These are phyloP conservation scores for Romanogobio albipinnatus DNA, from an alignment of 2,113 vertebrate genomes.

Conservation along the genomic window DNA sequence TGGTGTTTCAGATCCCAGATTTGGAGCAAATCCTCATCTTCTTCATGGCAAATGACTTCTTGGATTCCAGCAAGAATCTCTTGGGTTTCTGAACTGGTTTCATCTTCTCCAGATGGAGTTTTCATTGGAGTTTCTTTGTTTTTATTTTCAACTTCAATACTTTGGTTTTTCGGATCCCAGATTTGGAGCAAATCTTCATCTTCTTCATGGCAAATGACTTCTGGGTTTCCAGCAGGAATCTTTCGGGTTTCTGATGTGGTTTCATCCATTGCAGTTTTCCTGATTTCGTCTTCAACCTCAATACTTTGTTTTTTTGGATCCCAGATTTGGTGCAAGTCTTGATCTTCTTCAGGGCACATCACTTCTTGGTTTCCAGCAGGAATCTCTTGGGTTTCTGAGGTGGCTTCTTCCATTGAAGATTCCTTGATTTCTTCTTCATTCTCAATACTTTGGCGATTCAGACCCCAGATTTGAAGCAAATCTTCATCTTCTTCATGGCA, in stretches of 20 bases:
- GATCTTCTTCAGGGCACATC: not conserved
- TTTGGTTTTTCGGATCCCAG: not conserved
- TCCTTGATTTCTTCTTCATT: not conserved
- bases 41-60: not conserved
- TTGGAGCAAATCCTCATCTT: not conserved
- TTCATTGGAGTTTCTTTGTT: not conserved
- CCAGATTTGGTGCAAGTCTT: not conserved
- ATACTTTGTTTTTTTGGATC: not conserved
- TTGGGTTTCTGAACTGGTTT: not conserved
- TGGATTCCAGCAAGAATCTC: not conserved
- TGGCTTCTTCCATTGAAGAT: not conserved
- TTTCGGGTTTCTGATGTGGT: not conserved
- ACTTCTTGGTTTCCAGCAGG: not conserved
- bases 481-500: not conserved
- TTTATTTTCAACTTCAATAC: not conserved
- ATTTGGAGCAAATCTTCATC: not conserved
- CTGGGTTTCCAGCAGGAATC: not conserved
- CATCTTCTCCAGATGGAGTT: not conserved
- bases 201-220: not conserved
- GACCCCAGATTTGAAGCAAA: not conserved
- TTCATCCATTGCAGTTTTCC: not conserved
- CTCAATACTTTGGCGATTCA: rapidly evolving
- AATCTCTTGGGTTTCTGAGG: not conserved
- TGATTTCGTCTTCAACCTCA: not conserved
- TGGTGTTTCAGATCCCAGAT: not conserved